Base-by-base conservation (phyloP, 1,140 invertebrate genomes). In the Rhopalosiphum padi region DNA sequence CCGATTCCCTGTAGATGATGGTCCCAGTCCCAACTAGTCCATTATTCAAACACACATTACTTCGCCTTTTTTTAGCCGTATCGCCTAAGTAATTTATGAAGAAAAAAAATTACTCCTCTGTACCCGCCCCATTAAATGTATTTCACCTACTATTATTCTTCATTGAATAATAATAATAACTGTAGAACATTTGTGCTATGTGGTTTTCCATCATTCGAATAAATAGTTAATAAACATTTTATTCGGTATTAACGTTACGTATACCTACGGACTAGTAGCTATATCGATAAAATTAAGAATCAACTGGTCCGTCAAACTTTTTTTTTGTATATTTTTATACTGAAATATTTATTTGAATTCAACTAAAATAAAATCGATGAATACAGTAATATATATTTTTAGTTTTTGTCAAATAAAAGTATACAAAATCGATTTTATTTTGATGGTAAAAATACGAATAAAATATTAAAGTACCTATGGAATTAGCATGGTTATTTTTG, bases 31-130 rank as follows among this genome's bases (percentile, higher is more conserved):
- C 86, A 48, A 22, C 86, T 87, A 48, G 86, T 87, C 43, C 30
- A 87, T 87, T 87, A 87, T 87, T 87, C 25, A 87, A 87, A 51
- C 86, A 48, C 43, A n/a, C 30, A 48, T 48, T 87, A 48, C 86
- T 48, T 37, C 25, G 41, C 41, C 41, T 25, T 7, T 87, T 21
- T 30, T 48, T 46, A 22, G 86, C n/a, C 43, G n/a, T n/a, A 48
- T n/a, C 86, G 2, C 6, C 43, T 87, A 87, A 46, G 46, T 48
- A 87, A 87, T 87, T 87, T 35, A 87, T 48, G 46, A 87, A 87
- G 43, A 48, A 87, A 85, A 77, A 41, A 85, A 68, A 68, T 68
- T n/a, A 68, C 60, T 30, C 9, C 55, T 15, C 55, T 30, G 4
- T 18, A n/a, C 60, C n/a, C 15, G 8, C 21, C 22, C 77, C 35